Evolutionary conservation across 2,888 invertebrate genomes (phyloP), one percentile per base, ranked within the genome.

Genomic region (Philaethria dido): DNA sequence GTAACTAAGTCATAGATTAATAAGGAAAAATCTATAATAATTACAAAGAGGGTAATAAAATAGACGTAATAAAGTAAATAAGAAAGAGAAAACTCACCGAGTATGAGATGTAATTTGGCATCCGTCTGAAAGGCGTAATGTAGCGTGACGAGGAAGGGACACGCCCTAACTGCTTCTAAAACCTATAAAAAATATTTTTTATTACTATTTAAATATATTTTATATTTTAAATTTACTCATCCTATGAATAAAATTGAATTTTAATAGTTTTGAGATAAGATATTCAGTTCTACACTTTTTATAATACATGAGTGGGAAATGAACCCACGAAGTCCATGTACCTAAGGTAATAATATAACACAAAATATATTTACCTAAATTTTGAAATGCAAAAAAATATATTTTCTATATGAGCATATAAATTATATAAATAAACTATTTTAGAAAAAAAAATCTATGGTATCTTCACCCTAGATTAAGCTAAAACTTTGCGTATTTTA

Each of bases 71-170:
- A 2, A n/a, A 44, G 13, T 22, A 47, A 16, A 16, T 8, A 62
- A 20, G 20, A 62, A 52, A 52, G 16, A 52, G 29, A 16, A 18
- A 14, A 93, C 95, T 95, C 91, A 99, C 99, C 99, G 83, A 99
- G 94, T 77, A 99, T 98, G 76, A 99, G 95, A 92, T 99, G 98
- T 74, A 99, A 94, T 92, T 99, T 99, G 63, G 98, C 96, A 81
- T 99, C 98, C 9, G 99, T 98, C 93, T 99, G 99, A 94, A 99
- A 99, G 84, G 99, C 99, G 90, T 99, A 99, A 91, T 98, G 98
- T 74, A 99, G 94, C 45, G 98, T 98, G 78, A 99, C 99, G 74
- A 99, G 95, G 93, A 99, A 99, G 62, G 99, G 99, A 81, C 98
- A 97, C 85, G 97, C 96, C 74, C 98, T 94, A 70, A 99, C 97